Conservation (phyloP, 2,888 invertebrate genomes). For the Hemicrepidius hirtus region DNA sequence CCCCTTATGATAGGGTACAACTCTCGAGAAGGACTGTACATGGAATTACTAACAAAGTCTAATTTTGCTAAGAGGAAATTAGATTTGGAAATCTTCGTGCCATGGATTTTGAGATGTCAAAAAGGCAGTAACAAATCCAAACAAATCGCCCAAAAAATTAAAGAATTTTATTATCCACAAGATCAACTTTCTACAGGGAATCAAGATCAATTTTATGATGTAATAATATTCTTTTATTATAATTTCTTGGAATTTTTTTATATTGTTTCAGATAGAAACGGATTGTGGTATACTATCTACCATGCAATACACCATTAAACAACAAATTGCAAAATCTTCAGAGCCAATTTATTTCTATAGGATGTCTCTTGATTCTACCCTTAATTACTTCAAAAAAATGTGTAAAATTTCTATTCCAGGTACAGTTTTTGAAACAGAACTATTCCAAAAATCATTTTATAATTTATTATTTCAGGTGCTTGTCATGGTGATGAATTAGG, state of each 20-base stretch:
- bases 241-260: no score
- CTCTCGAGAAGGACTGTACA: conserved; percentile 46
- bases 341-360: conserved; percentile 22
- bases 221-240: no score
- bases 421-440: no score
- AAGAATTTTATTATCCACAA: conserved; percentile 55
- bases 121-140: conserved; percentile 51
- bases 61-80: conserved; percentile 9
- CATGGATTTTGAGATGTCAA: conserved; percentile 51
- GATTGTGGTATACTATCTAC: conserved; percentile 64
- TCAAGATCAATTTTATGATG: conserved; percentile 23
- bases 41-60: conserved; percentile 33
- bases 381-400: conserved; percentile 18
- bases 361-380: conserved; percentile 16
- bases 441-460: no score
- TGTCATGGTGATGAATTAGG: no score
- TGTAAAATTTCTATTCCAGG: no score
- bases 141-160: conserved; percentile 53
- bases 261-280: conserved; percentile 67
- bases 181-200: conserved; percentile 47
- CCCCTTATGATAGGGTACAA: conserved; percentile 53
- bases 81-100: conserved; percentile 56
- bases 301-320: conserved; percentile 58
- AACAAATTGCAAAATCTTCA: conserved; percentile 57
- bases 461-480: no score